A percentile compares a stretch with the other conserved stretches of the same genome.
Conservation (phyloP, 2,888 invertebrate genomes). For the Diabrotica balteata region DNA sequence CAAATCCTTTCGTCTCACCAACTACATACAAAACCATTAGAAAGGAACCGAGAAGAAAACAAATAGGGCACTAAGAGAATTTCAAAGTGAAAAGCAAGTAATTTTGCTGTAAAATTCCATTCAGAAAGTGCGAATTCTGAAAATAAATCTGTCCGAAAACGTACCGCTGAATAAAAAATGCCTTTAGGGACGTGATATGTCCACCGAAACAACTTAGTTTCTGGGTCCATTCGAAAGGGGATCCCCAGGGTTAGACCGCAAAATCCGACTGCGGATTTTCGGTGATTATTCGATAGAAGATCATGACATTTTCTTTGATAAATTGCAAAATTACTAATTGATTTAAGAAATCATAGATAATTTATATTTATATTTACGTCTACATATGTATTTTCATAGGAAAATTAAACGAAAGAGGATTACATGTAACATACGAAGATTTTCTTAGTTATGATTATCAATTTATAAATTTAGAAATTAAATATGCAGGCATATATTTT, state of each 20-base stretch:
- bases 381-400: too few species aligned
- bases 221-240: conserved; percentile 16
- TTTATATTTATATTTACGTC: too few species aligned
- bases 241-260: conserved; percentile 18
- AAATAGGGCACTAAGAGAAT: conserved; percentile 23
- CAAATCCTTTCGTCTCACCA: conserved; percentile 3
- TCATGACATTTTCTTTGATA: conserved; percentile 11
- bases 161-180: conserved; percentile 20
- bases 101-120: conserved; percentile 23
- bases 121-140: conserved; percentile 23
- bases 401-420: too few species aligned
- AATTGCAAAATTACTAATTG: conserved; percentile 9
- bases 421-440: too few species aligned
- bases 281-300: conserved; percentile 20
- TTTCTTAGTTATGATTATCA: too few species aligned
- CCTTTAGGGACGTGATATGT: conserved; percentile 13
- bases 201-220: conserved; percentile 22
- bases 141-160: conserved; percentile 23
- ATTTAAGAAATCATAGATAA: neutral
- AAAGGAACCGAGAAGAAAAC: conserved; percentile 12
- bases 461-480: too few species aligned
- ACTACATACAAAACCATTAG: conserved; percentile 5
- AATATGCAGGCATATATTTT: too few species aligned
- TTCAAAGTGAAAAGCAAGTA: conserved; percentile 23
- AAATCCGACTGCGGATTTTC: conserved; percentile 11